These are phyloP conservation scores for Chrosomus eos DNA, from an alignment of 2,797 vertebrate species.

Conservation along the genomic window DNA sequence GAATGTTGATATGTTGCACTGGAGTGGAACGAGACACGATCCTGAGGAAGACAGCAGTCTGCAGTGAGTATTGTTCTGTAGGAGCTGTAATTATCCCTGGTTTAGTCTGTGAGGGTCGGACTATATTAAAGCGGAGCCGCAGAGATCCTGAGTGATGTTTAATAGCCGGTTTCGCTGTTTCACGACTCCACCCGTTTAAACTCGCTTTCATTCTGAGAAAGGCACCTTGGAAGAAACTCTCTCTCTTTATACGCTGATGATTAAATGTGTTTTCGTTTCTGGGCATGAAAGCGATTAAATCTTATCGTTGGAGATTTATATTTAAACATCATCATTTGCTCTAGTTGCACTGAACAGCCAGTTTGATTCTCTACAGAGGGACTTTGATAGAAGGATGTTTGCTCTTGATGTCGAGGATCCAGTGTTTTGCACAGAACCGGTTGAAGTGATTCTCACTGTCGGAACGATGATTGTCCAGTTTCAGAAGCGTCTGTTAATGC, in stretches of 20 bases:
- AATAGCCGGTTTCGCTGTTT: slow-evolving; percentile 50
- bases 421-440: neutral
- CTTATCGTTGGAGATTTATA: neutral
- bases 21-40: neutral
- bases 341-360: neutral
- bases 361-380: neutral
- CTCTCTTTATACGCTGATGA: neutral
- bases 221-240: neutral
- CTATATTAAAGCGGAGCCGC: slow-evolving; percentile 46
- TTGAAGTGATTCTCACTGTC: neutral
- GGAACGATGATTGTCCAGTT: neutral
- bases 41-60: neutral
- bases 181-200: slow-evolving; percentile 24
- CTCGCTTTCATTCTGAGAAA: neutral
- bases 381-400: neutral
- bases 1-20: neutral
- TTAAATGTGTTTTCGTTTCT: neutral
- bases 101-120: neutral
- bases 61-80: neutral
- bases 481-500: too few species aligned
- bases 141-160: slow-evolving; percentile 47
- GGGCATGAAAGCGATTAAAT: neutral
- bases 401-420: too few species aligned
- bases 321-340: neutral
- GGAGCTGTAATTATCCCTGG: neutral